These are phyloP conservation scores for Goniozus legneri DNA, from an alignment of 1,140 invertebrate genomes.

Conservation along the genomic window DNA sequence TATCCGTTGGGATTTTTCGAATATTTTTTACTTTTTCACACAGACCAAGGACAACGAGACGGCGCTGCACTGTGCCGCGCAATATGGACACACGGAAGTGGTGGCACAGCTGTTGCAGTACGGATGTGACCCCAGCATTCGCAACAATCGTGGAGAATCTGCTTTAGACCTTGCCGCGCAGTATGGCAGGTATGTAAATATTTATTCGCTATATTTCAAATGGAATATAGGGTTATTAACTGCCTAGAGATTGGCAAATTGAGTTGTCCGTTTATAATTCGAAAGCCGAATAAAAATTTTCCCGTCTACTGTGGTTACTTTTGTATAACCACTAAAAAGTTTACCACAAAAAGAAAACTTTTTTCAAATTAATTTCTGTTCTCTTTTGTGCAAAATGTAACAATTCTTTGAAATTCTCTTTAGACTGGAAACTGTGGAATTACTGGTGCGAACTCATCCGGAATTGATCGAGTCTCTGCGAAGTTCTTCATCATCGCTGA, in stretches of 20 bases:
- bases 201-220: no score
- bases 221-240: no score
- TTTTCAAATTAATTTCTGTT: no score
- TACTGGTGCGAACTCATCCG: conserved; percentile 77
- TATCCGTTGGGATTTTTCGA: no score
- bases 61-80: conserved; percentile 88
- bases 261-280: no score
- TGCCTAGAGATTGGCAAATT: no score
- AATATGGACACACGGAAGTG: conserved; percentile 91
- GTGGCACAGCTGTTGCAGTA: conserved; percentile 81
- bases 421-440: conserved; percentile 84
- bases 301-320: no score
- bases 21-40: conserved; percentile 3
- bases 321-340: no score
- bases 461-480: conserved; percentile 70
- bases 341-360: no score
- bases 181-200: conserved; percentile 70
- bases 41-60: conserved; percentile 93
- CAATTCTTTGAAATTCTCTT: conserved; percentile 26
- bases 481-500: conserved; percentile 57
- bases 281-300: no score
- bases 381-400: conserved; percentile 4
- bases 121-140: conserved; percentile 84
- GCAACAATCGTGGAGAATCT: conserved; percentile 86
- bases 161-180: conserved; percentile 92